Conservation (phyloP, 2,113 vertebrate genomes). For the Actenoides hombroni region DNA sequence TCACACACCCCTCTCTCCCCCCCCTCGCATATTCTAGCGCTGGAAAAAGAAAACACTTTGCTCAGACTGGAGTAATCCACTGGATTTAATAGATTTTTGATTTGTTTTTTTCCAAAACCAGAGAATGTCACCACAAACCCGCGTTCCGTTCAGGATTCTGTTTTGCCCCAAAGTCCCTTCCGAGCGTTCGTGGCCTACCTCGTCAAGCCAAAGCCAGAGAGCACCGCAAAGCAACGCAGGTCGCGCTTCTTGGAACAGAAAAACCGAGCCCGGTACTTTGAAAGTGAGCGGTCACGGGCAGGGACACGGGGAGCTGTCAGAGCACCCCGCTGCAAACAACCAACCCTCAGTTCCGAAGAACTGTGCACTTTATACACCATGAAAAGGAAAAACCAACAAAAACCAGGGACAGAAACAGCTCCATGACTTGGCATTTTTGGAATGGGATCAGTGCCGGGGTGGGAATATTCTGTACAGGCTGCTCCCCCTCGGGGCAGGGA, state of each 20-base stretch:
- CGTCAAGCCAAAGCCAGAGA: background rate
- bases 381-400: background rate
- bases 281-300: background rate
- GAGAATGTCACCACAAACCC: background rate
- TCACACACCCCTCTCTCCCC: background rate
- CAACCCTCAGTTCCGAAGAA: background rate
- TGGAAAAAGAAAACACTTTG: background rate
- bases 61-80: slow-evolving; percentile 6
- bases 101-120: background rate
- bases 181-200: background rate
- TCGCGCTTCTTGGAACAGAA: background rate
- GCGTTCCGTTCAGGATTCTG: background rate
- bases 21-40: background rate
- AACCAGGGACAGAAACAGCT: background rate
- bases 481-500: background rate
- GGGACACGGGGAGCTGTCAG: background rate
- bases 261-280: background rate
- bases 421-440: background rate
- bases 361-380: background rate
- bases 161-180: background rate
- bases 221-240: background rate
- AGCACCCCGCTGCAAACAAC: background rate
- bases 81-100: background rate
- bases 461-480: background rate
- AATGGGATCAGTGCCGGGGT: background rate